Base-by-base conservation (phyloP, 2,888 invertebrate species). In the Koerneria pararmatus region DNA sequence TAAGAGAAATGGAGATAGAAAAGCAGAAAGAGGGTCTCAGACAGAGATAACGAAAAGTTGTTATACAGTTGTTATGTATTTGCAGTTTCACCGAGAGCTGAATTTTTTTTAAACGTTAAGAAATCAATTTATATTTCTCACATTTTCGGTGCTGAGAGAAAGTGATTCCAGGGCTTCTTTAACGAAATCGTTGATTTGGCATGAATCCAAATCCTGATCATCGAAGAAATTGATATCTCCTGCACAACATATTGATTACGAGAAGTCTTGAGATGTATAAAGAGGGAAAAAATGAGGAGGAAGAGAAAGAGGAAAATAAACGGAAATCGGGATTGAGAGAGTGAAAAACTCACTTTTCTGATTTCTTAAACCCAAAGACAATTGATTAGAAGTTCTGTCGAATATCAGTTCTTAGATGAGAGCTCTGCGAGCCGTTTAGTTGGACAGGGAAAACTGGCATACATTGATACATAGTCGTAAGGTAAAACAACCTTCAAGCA, bases 171-270 rank as follows among this genome's bases (percentile, higher is more conserved):
- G 19, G 5, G 62, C 62, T 35, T 62, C 62, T 37, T 62, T 62
- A 27, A 62, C 62, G 62, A 74, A 74, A 65, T 73, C 71, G 48
- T 71, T 74, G 53, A 75, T 68, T 41, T 75, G 74, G 57, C 76
- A 76, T 56, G 64, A 66, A 54, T 76, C 74, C 66, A 76, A 54
- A 57, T 76, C 76, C 29, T 72, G 71, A 56, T 76, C 76, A 49
- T 76, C 76, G 65, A 76, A 76, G 29, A 75, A 66, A 11, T 62
- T 51, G 37, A 75, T 75, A 32, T 76, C 69, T n/a, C 58, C n/a
- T n/a, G n/a, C n/a, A n/a, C n/a, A n/a, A n/a, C n/a, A n/a, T n/a
- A n/a, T n/a, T n/a, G n/a, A n/a, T n/a, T n/a, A n/a, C n/a, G n/a
- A n/a, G n/a, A n/a, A n/a, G n/a, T n/a, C n/a, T n/a, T n/a, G n/a